Percentiles rank a stretch among this genome's conserved stretches.
phyloP scores from a whole-genome alignment of 2,797 vertebrate genomes.

The Gymnopithys bicolor region DNA sequence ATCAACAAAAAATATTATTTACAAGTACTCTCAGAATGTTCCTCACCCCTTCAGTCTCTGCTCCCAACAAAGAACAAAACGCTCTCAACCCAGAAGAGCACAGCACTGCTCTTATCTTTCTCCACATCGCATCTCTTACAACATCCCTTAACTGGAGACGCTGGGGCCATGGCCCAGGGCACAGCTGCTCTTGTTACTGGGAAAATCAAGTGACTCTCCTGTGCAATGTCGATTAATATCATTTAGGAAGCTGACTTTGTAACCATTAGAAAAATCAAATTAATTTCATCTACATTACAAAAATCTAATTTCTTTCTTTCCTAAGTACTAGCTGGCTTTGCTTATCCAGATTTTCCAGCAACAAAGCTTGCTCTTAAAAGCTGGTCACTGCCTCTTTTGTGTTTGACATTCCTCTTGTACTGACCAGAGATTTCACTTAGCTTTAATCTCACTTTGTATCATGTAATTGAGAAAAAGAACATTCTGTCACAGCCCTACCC shows the following conservation, averaged over 20 bases:
- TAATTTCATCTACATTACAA: neutral
- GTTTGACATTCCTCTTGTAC: neutral
- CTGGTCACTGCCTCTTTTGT: neutral
- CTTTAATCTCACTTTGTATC: neutral
- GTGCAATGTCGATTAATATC: neutral
- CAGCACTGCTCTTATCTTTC: neutral
- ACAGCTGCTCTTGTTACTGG: neutral
- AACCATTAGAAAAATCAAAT: constrained; percentile 10
- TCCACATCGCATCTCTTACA: neutral
- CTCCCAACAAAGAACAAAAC: neutral
- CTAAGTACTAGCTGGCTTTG: neutral
- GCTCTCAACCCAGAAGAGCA: neutral
- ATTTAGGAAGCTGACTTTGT: neutral
- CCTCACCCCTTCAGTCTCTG: neutral
- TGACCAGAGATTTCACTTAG: neutral
- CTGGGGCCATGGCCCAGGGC: neutral
- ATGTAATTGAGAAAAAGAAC: neutral
- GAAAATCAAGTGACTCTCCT: neutral
- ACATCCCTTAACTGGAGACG: neutral
- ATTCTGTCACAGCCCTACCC: neutral
- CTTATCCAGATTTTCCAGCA: neutral
- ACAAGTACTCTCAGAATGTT: neutral
- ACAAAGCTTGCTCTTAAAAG: neutral
- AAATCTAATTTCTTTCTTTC: constrained; percentile 12
- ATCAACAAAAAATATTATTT: neutral